A percentile compares a stretch with the other conserved stretches of the same genome.
Evolutionary conservation across 1,140 invertebrate genomes (phyloP).

Genomic region (Orchestia grillus): DNA sequence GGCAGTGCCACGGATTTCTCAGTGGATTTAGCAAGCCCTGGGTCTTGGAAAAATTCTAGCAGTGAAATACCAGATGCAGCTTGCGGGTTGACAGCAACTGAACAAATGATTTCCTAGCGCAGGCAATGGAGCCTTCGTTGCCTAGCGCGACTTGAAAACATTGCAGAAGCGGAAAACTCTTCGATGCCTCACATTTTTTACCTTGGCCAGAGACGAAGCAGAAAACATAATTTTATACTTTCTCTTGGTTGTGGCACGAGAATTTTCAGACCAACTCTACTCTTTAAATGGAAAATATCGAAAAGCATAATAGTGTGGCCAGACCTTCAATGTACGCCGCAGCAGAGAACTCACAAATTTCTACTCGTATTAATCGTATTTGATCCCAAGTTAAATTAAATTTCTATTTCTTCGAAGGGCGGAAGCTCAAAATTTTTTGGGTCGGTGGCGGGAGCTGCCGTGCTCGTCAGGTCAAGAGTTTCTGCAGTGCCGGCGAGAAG

Average conservation of each 20-base stretch:
- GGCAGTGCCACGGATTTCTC: no score
- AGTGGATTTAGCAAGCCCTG: no score
- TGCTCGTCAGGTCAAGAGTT: neutral
- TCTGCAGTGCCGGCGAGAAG: neutral
- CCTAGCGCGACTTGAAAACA: neutral
- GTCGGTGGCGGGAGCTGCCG: neutral
- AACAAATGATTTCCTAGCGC: neutral
- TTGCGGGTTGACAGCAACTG: neutral
- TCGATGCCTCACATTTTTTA: neutral
- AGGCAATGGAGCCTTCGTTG: neutral
- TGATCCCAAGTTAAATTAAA: neutral
- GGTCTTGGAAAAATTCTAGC: neutral
- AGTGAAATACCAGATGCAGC: neutral
- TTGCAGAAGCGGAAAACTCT: neutral
- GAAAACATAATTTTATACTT: neutral
- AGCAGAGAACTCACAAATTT: neutral
- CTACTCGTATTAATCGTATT: neutral
- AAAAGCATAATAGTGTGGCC: neutral
- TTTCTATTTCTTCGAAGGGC: neutral
- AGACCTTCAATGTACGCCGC: neutral
- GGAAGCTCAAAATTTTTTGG: neutral
- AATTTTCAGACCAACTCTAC: neutral
- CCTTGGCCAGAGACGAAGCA: neutral
- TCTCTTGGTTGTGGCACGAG: neutral
- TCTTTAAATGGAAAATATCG: neutral